Evolutionary conservation across 2,797 vertebrate genomes (phyloP), one percentile per base, ranked within the genome.

Genomic region (Betta splendens): DNA sequence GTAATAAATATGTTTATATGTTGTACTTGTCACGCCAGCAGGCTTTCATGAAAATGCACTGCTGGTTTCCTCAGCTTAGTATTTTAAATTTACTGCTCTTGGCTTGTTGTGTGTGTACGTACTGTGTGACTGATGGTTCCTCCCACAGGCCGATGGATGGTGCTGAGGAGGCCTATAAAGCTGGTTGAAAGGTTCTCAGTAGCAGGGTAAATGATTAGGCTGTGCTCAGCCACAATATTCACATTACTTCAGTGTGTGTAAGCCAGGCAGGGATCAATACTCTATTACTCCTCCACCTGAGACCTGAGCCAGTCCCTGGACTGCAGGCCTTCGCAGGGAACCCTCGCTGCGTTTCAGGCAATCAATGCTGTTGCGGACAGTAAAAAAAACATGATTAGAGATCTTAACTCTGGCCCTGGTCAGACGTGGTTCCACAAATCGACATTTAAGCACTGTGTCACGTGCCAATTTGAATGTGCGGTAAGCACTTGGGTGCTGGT

Each of bases 211-310:
- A 76, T 81, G 55, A 87, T 80, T 68, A 76, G 68, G 16, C 63
- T 51, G 62, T 42, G 60, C 73, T 74, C 75, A 72, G 67, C 64
- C 80, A 80, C 79, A 70, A 72, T 76, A 84, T 81, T 83, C 75
- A 71, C 81, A 87, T 86, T 74, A 79, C 81, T 74, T 52, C 64
- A 70, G 63, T 67, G 80, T 85, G 83, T 86, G 72, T 75, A 56
- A 46, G 32, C 69, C 12, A 7, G 49, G 16, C 52, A 1, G 26
- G 31, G 75, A 85, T 88, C 86, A 9, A 89, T 87, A 85, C 69
- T 75, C 75, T 79, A 85, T 88, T 85, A 85, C 76, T 83, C 83
- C 68, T 63, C 69, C 46, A 72, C 50, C 78, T 64, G 65, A 77
- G 71, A 72, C 50, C 78, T 64, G 65, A 77, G 71, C 56, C 73